Conservation (phyloP, 37 sponge, comb jelly and placozoan species). For the Corticium candelabrum region DNA sequence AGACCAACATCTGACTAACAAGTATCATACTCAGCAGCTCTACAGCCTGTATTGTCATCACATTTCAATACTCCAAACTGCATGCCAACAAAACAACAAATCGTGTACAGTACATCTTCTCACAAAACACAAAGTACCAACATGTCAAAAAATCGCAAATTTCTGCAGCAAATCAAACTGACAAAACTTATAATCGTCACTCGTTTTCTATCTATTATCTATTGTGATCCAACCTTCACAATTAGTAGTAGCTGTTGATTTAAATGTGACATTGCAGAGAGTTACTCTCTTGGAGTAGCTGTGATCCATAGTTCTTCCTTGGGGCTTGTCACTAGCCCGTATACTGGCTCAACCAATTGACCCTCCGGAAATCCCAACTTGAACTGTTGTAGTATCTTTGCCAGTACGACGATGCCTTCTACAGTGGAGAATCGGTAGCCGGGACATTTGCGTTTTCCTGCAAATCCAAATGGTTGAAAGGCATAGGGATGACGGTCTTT, state of each 20-base stretch:
- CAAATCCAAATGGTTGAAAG: slow-evolving; percentile 75
- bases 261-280: not conserved
- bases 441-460: slow-evolving; percentile 75
- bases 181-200: not conserved
- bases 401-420: slow-evolving; percentile 50
- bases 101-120: too few relatives aligned
- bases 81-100: too few relatives aligned
- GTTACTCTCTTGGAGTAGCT: not conserved
- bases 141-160: too few relatives aligned
- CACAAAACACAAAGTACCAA: too few relatives aligned
- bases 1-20: too few relatives aligned
- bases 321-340: slow-evolving; percentile 68
- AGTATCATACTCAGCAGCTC: too few relatives aligned
- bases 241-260: not conserved
- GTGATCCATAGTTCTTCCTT: slow-evolving; percentile 6
- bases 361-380: slow-evolving; percentile 17
- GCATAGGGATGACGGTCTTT: slow-evolving; percentile 15
- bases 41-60: too few relatives aligned
- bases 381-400: slow-evolving; percentile 39
- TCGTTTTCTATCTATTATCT: not conserved
- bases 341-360: slow-evolving; percentile 18
- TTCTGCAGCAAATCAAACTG: not conserved
- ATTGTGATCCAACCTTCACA: too few relatives aligned
- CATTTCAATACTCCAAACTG: too few relatives aligned
- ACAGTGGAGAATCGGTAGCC: slow-evolving; percentile 74